These are phyloP conservation scores for Drosophila suboccidentalis DNA, from an alignment of 2,888 invertebrate species.

Conservation along the genomic window DNA sequence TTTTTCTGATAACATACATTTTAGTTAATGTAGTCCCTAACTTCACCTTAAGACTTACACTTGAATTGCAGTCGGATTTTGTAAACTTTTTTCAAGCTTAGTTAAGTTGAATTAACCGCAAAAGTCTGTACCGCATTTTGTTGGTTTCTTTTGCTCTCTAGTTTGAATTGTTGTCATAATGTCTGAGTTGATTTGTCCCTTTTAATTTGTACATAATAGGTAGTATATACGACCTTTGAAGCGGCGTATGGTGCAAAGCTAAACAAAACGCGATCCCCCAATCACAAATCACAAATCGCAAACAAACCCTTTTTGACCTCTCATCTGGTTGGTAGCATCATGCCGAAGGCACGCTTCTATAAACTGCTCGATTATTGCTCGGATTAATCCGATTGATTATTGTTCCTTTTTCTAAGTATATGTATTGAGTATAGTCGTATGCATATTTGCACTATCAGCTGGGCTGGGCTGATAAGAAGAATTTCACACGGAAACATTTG, in stretches of 20 bases:
- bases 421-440: constrained; percentile 7
- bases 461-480: constrained; percentile 61
- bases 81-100: background rate
- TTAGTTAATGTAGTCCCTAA: background rate
- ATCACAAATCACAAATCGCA: background rate
- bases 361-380: constrained; percentile 46
- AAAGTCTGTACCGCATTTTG: constrained; percentile 10
- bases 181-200: constrained; percentile 4
- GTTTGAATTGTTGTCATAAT: background rate
- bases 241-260: constrained; percentile 3
- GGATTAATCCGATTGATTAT: constrained; percentile 27
- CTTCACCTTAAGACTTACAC: background rate
- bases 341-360: constrained; percentile 70
- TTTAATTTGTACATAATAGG: background rate
- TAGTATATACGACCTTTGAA: constrained; percentile 1
- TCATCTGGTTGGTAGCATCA: constrained; percentile 19
- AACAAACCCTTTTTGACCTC: constrained; percentile 2
- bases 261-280: constrained; percentile 9
- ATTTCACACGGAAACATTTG: constrained; percentile 71
- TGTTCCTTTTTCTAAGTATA: constrained; percentile 19
- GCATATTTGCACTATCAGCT: constrained; percentile 55
- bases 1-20: too few relatives aligned
- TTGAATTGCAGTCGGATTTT: background rate
- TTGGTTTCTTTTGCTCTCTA: constrained; percentile 3
- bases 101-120: background rate